Percentiles rank a stretch among this genome's conserved stretches.
phyloP scores from a whole-genome alignment of 2,888 invertebrate species.

The Spilosoma lubricipeda region DNA sequence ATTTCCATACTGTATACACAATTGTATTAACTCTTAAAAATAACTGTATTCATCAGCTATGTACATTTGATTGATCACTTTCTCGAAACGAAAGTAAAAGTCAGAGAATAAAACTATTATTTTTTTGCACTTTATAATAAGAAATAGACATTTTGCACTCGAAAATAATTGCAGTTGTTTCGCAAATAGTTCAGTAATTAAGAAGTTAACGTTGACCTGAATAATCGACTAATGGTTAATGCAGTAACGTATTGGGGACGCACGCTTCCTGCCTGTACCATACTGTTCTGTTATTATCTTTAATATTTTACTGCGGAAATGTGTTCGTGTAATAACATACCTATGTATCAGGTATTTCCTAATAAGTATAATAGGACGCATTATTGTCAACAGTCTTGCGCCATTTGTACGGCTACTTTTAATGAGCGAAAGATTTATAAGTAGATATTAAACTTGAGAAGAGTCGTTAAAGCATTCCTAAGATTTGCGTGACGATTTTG shows the following conservation, averaged over 20 bases:
- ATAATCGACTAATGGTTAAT: constrained; percentile 19
- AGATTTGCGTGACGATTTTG: not conserved
- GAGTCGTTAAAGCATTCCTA: not conserved
- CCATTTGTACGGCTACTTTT: not conserved
- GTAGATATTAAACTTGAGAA: not conserved
- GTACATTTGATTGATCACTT: not conserved
- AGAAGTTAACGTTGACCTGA: constrained; percentile 50
- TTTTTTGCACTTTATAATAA: constrained; percentile 3
- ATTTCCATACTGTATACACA: not conserved
- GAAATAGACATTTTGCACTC: constrained; percentile 3
- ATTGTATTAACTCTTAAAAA: not conserved
- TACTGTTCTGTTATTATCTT: constrained; percentile 17
- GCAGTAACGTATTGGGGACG: constrained; percentile 39
- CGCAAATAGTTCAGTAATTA: not conserved
- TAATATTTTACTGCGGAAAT: constrained; percentile 13
- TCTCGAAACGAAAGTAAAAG: not conserved
- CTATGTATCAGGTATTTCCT: constrained; percentile 33
- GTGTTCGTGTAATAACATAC: constrained; percentile 19
- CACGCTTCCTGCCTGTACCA: constrained; percentile 46
- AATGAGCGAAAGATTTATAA: not conserved
- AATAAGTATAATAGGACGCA: not conserved
- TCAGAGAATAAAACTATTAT: not conserved
- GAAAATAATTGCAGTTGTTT: constrained; percentile 1
- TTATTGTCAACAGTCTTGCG: not conserved
- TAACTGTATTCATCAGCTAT: not conserved